phyloP scores from a whole-genome alignment of 2,113 vertebrate species.

The Odocoileus hemionus region DNA sequence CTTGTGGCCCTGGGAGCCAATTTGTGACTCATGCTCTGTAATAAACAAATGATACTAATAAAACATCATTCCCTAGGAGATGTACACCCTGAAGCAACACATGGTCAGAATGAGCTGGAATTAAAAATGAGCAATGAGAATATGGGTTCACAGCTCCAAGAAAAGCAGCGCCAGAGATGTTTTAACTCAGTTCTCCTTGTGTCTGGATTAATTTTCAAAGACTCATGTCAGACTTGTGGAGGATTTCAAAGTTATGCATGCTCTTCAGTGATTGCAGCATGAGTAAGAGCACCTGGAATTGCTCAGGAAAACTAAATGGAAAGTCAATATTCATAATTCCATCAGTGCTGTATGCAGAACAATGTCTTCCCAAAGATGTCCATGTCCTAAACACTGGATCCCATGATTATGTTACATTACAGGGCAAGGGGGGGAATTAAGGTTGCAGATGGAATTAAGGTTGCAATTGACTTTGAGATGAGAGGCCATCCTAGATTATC shows the following conservation, averaged over 20 bases:
- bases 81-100: background rate
- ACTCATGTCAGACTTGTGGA: background rate
- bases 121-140: background rate
- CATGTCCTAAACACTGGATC: background rate
- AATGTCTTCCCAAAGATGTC: background rate
- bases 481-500: background rate
- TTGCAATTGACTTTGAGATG: background rate
- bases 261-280: background rate
- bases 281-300: background rate
- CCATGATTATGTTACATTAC: background rate
- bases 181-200: background rate
- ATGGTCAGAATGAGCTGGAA: background rate
- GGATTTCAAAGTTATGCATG: background rate
- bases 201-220: background rate
- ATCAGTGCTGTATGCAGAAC: background rate
- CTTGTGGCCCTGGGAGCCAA: background rate
- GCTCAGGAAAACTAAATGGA: background rate
- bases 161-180: background rate
- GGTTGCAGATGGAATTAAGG: background rate
- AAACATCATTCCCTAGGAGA: slow-evolving; percentile 31
- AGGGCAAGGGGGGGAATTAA: background rate
- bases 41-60: slow-evolving; percentile 38
- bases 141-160: background rate
- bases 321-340: background rate
- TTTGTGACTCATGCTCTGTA: slow-evolving; percentile 25